Base-by-base conservation (phyloP, 2,888 invertebrate genomes). In the Mellilla xanthometata region DNA sequence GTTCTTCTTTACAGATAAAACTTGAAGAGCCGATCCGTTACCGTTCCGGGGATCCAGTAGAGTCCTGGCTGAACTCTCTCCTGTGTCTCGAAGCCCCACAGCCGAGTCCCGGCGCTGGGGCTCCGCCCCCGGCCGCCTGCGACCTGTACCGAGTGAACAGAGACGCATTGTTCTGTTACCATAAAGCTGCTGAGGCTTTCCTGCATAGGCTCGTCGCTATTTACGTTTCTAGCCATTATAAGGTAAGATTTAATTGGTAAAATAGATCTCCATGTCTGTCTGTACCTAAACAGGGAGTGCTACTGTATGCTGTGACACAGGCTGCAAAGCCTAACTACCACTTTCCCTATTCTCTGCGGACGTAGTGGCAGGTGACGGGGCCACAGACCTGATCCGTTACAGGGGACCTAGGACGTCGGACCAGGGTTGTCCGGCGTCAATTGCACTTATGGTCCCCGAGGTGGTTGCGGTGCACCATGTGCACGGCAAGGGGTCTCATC, bases 171-270 rank as follows among this genome's bases (percentile, higher is more conserved):
- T 99, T 99, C 85, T 98, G 98, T 41, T 99, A 97, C 77, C 98
- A 99, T 72, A 95, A 95, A 70, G 97, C 97, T 0, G 96, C 97
- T 0, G 97, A 97, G 81, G 92, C 94, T 2, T 99, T 99, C 80
- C 89, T 99, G 6, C 98, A 99, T 63, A 91, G 96, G 47, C 76
- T 99, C 6, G 97, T 99, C 56, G 93, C 97, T 8, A 93, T 99
- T 29, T 99, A 97, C 75, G 99, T 99, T 0, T 94, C 99, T 0
- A 99, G 99, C 3, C 99, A 99, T 89, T 99, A 99, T 77, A 99
- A 99, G 92, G 95, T 93, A 68, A 66, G 57, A n/a, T 5, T 5
- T 5, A 8, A 7, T 23, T 5, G n/a, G 19, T 19, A n/a, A 15
- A 15, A 15, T 15, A 15, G 5, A 15, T 15, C 5, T 3, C 5